Evolutionary conservation across 2,888 invertebrate genomes (phyloP), one percentile per base, ranked within the genome.

Genomic region (Pteria penguin): DNA sequence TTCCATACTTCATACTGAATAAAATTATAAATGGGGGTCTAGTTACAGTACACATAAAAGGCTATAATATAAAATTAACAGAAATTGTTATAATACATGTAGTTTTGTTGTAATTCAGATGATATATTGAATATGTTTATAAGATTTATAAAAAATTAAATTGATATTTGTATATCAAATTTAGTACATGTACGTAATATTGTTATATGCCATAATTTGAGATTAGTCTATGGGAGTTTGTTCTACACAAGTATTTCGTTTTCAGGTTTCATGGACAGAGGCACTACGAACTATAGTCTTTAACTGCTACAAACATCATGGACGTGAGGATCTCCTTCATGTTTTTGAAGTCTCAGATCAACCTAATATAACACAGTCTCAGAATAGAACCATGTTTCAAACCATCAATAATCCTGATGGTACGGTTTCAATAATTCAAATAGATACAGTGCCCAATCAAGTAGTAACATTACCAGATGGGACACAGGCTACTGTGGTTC

Each of bases 301-400:
- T 90, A 98, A 98, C 93, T 98, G 98, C 93, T 98, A 98, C 94
- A 97, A 97, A 93, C 98, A 96, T 94, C 98, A 98, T 93, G 97
- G 97, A 0, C 94, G 98, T 84, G 98, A 98, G 93, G 98, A 98
- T 93, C 94, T 98, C 82, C 93, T 98, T 90, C 97, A 98, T 11
- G 97, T 97, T 36, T 98, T 98, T 93, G 96, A 95, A 67, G 97
- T 97, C 24, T 71, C 75, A 2, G 60, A 71, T 26, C 27, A 36
- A n/a, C 26, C 52, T 4, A 31, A 26, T 60, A 26, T 63, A 29
- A 18, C 33, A 5, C 63, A 67, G 24, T 14, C 57, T 24, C 68
- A 68, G 33, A 27, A 54, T 31, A 96, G 97, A 80, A 96, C 97
- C 11, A 96, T 98, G 86, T 94, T 98, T 76, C 98, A 98, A 92